Base-by-base conservation (phyloP, 2,113 vertebrate genomes). In the Ovibos moschatus region DNA sequence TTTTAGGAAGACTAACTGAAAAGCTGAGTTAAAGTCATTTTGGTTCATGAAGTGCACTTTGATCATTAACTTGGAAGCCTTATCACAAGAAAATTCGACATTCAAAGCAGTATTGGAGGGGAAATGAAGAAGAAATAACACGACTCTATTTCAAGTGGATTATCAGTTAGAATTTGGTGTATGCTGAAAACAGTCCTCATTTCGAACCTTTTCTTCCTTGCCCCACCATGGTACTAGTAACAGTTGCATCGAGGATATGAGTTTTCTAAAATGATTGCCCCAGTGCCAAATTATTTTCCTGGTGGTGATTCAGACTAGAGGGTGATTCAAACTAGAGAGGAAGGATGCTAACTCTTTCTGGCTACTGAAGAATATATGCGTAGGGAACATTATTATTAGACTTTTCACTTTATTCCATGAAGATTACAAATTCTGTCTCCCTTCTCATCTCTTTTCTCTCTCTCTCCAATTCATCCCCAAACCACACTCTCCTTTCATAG, bases 21-120 rank as follows among this genome's bases (percentile, higher is more conserved):
- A 92, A 96, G 19, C 81, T 92, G 21, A 96, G 43, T 92, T 97
- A 88, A 90, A 96, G 71, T 98, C 6, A 95, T 89, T 96, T 91
- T 87, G 30, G 57, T 84, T 96, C 87, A 85, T 47, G 8, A 95
- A 97, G 23, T 96, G 5, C 58, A 81, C 92, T 98, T 92, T 97
- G 87, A 84, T 95, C 71, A 74, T 96, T 97, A 90, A 67, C 55
- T 50, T 88, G 81, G 27, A 95, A 64, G 6, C 4, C 6, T 96
- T 90, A 64, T 94, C 79, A 86, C 10, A 96, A 90, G 85, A 84
- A 97, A 97, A 94, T 95, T 74, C 55, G 92, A 95, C 88, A 93
- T 87, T 94, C 40, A 92, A 78, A 92, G 58, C 4, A 71, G 7
- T 91, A 78, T 17, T 96, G 58, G 21, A 50, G 25, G 47, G 96